Evolutionary conservation across 2,888 invertebrate genomes (phyloP), one percentile per base, ranked within the genome.

Genomic region (Drosophila infuscata): DNA sequence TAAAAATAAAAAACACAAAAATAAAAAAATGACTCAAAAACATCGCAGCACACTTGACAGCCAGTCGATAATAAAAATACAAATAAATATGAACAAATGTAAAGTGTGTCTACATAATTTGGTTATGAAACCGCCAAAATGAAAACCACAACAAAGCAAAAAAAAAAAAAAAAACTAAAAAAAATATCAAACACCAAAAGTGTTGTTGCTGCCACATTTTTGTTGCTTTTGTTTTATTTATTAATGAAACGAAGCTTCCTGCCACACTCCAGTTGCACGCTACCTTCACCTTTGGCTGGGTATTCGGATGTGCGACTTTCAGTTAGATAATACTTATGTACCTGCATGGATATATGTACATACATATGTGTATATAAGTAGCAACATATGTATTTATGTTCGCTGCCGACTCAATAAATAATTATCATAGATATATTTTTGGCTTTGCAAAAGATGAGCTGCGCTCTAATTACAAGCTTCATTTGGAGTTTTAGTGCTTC

Each of bases 201-300:
- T 64, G 38, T 65, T 54, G n/a, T 38, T 43, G 53, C n/a, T 38
- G 56, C 20, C 15, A 7, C 32, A 62, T 8, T 68, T 60, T 61
- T 32, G 17, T n/a, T n/a, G 51, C 68, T 76, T 62, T 56, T 71
- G 59, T 78, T 78, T 48, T 58, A 54, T 74, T 83, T 72, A 77
- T 83, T 79, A 79, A 82, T 74, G 71, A 82, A 77, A 43, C 67
- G 71, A 33, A 38, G 72, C 74, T 83, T 84, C 83, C 83, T 82
- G 84, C 69, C 81, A 67, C 73, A 79, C 29, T 25, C 54, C 17
- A 43, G 51, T n/a, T 49, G 20, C 58, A 65, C 65, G 76, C 82
- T 70, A 77, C 84, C 84, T 82, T 83, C 84, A 83, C 84, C 83
- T 83, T 81, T 82, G 70, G 52, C 32, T 54, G 41, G 38, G 38